Evolutionary conservation across 2,888 invertebrate genomes (phyloP).

Genomic region (Neoaliturus tenellus): DNA sequence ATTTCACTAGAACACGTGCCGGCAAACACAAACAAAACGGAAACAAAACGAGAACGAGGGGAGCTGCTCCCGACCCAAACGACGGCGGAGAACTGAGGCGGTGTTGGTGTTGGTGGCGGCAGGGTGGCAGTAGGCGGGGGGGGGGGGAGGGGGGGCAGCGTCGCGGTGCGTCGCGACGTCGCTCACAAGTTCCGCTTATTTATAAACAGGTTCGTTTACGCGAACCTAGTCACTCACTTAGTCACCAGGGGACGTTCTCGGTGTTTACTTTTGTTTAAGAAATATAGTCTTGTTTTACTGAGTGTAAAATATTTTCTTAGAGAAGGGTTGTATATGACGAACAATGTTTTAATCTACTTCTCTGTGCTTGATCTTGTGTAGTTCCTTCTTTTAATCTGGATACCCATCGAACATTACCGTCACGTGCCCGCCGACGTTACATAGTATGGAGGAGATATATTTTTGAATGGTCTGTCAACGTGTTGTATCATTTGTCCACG

Average conservation of each 20-base stretch:
- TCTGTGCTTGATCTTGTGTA: too few relatives aligned
- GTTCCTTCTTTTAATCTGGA: too few relatives aligned
- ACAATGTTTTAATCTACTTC: too few relatives aligned
- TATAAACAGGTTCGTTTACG: slow-evolving; percentile 42
- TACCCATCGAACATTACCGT: too few relatives aligned
- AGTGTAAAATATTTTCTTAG: too few relatives aligned
- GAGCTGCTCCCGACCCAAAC: neutral
- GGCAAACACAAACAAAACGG: neutral
- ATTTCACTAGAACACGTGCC: slow-evolving; percentile 7
- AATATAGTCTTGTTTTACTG: too few relatives aligned
- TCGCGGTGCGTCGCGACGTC: neutral
- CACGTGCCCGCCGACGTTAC: too few relatives aligned
- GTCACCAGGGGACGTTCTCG: neutral
- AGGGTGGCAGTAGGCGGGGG: neutral
- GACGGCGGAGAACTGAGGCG: slow-evolving; percentile 24
- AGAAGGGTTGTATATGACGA: too few relatives aligned
- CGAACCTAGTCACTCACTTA: neutral
- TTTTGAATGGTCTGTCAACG: too few relatives aligned
- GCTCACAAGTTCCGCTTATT: neutral
- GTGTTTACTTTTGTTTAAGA: too few relatives aligned
- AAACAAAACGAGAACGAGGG: slow-evolving; percentile 26
- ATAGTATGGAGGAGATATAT: too few relatives aligned
- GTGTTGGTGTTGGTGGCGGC: neutral
- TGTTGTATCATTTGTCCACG: too few relatives aligned
- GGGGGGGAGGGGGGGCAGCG: neutral